Conservation (phyloP, 2,113 vertebrate genomes). For the Ovis canadensis region DNA sequence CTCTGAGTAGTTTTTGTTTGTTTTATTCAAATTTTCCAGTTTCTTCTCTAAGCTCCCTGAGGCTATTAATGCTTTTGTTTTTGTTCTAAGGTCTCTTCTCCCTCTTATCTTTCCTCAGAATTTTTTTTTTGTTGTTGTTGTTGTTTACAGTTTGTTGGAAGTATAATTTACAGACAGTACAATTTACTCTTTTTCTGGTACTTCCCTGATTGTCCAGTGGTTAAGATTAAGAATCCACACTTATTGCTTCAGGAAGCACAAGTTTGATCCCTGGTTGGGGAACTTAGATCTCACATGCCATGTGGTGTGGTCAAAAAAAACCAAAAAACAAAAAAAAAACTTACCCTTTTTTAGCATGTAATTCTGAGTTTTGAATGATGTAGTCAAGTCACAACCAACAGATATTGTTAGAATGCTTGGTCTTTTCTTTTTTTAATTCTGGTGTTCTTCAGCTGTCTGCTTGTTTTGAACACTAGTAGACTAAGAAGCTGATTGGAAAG, state of each 20-base stretch:
- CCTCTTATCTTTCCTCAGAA: background rate
- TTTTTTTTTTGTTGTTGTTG: background rate
- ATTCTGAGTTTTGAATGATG: conserved; percentile 13
- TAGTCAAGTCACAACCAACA: background rate
- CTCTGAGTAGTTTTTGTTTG: background rate
- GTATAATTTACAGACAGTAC: background rate
- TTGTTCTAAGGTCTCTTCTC: background rate
- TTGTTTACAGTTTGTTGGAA: background rate
- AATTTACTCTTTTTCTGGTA: background rate
- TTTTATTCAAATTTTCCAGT: background rate
- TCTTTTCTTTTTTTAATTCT: background rate
- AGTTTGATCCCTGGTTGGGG: background rate
- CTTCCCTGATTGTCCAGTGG: background rate
- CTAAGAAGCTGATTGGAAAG: background rate
- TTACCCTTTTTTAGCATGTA: background rate
- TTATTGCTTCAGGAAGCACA: background rate
- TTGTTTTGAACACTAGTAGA: background rate
- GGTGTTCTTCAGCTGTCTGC: background rate
- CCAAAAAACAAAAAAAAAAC: background rate
- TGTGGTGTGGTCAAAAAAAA: background rate
- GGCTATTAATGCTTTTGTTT: background rate
- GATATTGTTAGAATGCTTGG: background rate
- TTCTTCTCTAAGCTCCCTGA: background rate
- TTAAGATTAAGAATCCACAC: background rate
- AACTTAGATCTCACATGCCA: background rate